phyloP scores from a whole-genome alignment of 2,113 vertebrate genomes.

The Thunnus maccoyii region DNA sequence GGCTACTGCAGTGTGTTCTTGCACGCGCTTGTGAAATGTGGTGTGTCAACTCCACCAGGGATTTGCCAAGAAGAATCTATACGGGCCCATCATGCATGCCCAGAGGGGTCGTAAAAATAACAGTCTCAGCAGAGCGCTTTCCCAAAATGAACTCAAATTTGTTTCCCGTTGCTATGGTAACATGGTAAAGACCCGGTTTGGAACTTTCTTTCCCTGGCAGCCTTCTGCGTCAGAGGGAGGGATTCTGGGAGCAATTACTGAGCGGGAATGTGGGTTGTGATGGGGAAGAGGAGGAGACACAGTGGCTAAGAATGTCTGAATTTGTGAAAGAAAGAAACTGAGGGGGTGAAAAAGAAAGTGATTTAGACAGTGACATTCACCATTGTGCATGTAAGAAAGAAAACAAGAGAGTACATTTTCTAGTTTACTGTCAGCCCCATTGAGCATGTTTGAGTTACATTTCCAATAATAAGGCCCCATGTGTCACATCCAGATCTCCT shows the following conservation, averaged over 20 bases:
- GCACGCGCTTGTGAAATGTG: conserved; percentile 72
- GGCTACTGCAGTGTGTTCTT: conserved; percentile 56
- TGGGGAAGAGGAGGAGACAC: conserved; percentile 56
- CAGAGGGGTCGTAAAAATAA: conserved; percentile 43
- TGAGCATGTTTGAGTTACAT: neutral
- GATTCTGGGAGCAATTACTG: conserved; percentile 76
- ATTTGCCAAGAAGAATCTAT: conserved; percentile 51
- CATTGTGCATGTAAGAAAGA: neutral
- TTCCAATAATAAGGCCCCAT: neutral
- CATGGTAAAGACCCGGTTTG: conserved; percentile 30
- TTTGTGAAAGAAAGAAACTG: conserved; percentile 49
- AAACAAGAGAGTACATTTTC: neutral
- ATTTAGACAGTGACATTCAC: conserved; percentile 17
- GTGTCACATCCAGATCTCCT: conserved; percentile 4
- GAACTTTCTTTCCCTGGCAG: conserved; percentile 61
- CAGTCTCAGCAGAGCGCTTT: conserved; percentile 37
- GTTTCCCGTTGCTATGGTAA: conserved; percentile 67
- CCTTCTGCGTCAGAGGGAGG: conserved; percentile 68
- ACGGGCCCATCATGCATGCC: conserved; percentile 6
- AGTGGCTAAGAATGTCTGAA: conserved; percentile 54
- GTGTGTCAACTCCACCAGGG: conserved; percentile 66
- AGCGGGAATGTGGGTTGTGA: conserved; percentile 63
- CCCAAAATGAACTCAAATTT: conserved; percentile 60
- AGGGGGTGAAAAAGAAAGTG: conserved; percentile 36
- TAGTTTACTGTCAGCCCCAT: neutral